phyloP scores from a whole-genome alignment of 2,797 vertebrate species.

The Melanogrammus aeglefinus region DNA sequence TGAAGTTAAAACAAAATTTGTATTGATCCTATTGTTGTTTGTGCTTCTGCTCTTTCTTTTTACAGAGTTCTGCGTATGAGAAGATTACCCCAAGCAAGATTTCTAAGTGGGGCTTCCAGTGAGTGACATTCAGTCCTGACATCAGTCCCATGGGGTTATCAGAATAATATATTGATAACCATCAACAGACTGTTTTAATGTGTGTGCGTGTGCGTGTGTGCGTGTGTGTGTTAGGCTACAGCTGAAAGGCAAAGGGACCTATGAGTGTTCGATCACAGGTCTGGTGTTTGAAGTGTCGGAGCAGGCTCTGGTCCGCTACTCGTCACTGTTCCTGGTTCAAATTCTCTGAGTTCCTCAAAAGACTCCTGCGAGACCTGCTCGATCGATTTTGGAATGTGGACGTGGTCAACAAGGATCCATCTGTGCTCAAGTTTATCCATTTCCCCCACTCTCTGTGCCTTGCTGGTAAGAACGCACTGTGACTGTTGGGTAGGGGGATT shows the following conservation, averaged over 20 bases:
- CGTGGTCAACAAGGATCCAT: slow-evolving; percentile 66
- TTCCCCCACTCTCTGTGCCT: slow-evolving; percentile 87
- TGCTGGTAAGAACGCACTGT: slow-evolving; percentile 63
- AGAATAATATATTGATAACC: not conserved
- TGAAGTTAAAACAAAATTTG: no score
- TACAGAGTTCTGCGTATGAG: slow-evolving; percentile 74
- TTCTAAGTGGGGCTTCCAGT: slow-evolving; percentile 76
- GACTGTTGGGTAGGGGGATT: not conserved
- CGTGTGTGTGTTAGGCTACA: slow-evolving; percentile 60
- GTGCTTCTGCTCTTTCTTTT: slow-evolving; percentile 15
- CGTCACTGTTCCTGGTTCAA: slow-evolving; percentile 84
- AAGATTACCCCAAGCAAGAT: slow-evolving; percentile 77
- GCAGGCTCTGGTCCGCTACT: slow-evolving; percentile 69
- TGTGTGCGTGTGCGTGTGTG: slow-evolving; percentile 42
- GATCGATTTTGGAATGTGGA: slow-evolving; percentile 85
- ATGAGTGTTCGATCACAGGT: slow-evolving; percentile 76
- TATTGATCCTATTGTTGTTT: slow-evolving; percentile 1
- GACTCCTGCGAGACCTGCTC: slow-evolving; percentile 80
- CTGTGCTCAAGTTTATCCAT: slow-evolving; percentile 79
- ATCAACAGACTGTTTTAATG: not conserved
- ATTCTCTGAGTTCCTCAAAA: slow-evolving; percentile 66
- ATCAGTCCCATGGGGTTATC: no score
- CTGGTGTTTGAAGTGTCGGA: slow-evolving; percentile 81
- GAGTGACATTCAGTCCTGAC: slow-evolving; percentile 30
- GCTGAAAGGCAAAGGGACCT: slow-evolving; percentile 74